Base-by-base conservation (phyloP, 1,140 invertebrate genomes). In the Chrysomallon squamiferum region DNA sequence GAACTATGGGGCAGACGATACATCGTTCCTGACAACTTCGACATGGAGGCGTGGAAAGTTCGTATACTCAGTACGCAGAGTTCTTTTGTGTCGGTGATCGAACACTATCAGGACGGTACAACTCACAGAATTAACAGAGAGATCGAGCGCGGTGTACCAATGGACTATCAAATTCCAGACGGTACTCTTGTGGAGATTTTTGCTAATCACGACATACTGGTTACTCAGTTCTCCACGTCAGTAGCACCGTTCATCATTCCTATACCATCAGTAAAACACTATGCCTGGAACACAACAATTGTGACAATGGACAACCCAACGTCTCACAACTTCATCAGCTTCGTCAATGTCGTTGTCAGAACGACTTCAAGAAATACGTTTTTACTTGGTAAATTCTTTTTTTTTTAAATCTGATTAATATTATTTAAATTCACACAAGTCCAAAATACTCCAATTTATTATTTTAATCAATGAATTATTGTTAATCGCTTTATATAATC, bases 221-320 rank as follows among this genome's bases (percentile, higher is more conserved):
- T 54, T 3, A 54, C 22, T 27, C 50, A 54, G 50, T 54, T 20
- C 18, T 25, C 22, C 15, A 30, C 22, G 3, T 15, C 22, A 4
- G 18, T 3, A 20, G 29, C 50, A 27, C 50, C 50, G 4, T 54
- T 54, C 50, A 54, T 25, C 50, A 15, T 54, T 15, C 25, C 50
- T 15, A 54, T 54, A 25, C 50, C 50, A 13, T 3, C 50, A 15
- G 50, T 54, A 13, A 27, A 54, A 1, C 22, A 30, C n/a, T 54
- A 54, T 22, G 50, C 22, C 50, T 54, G 50, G 50, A 54, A 54
- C 50, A 27, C 22, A 18, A 54, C 50, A 3, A 27, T 54, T 22
- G 18, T 22, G 4, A 54, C 50, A 15, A 54, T 54, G 50, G 50
- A 54, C 50, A 54, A 54, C 50, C 50, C 50, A 30, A 54, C 50